Conservation (phyloP, 1,140 invertebrate species). For the Trichoplusia ni region DNA sequence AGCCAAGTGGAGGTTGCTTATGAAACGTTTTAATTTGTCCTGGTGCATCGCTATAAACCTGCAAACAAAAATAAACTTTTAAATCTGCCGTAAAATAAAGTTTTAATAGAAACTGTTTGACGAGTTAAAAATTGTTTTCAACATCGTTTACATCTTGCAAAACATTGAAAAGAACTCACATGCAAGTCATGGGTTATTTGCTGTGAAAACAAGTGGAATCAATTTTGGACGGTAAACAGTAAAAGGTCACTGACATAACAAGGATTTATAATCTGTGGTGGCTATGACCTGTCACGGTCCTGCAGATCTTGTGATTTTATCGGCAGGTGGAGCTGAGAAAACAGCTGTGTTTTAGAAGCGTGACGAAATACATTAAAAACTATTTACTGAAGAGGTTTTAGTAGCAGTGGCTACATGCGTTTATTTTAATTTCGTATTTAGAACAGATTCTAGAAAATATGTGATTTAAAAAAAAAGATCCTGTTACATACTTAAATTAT, state of each 20-base stretch:
- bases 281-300: constrained; percentile 27
- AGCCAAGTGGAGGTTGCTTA: too few species aligned
- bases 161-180: neutral
- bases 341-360: constrained; percentile 21
- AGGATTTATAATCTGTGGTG: constrained; percentile 20
- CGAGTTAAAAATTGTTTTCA: neutral
- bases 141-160: too few species aligned
- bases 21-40: too few species aligned
- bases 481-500: too few species aligned
- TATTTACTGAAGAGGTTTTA: constrained; percentile 7
- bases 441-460: too few species aligned
- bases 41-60: too few species aligned
- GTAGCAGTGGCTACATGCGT: neutral
- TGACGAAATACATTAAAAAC: constrained; percentile 15
- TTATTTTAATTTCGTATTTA: neutral
- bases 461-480: too few species aligned
- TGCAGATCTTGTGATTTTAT: neutral
- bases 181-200: neutral
- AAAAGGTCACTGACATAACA: constrained; percentile 24
- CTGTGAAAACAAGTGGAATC: neutral
- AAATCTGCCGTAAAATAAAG: constrained; percentile 3
- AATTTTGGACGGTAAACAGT: neutral
- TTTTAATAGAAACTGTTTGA: too few species aligned
- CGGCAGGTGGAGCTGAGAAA: constrained; percentile 12
- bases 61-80: too few species aligned